A percentile compares a stretch with the other conserved stretches of the same genome.
phyloP scores from a whole-genome alignment of 2,888 invertebrate species.

The Hirtodrosophila confusa region DNA sequence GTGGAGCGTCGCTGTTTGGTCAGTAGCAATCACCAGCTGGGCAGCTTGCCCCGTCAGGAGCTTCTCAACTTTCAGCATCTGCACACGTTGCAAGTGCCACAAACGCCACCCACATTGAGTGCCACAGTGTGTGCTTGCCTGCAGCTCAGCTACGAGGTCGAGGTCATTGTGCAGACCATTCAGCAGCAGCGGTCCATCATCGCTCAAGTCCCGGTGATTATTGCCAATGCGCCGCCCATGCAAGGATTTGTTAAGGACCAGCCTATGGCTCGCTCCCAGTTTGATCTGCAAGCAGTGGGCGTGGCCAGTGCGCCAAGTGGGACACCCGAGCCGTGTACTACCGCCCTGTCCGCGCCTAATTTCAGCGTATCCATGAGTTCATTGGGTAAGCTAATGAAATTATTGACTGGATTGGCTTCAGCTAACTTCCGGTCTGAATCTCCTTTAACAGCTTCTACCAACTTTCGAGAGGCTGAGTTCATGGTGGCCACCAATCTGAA shows the following conservation, averaged over 20 bases:
- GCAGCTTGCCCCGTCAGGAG: slow-evolving; percentile 37
- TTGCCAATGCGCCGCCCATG: slow-evolving; percentile 44
- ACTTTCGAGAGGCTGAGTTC: slow-evolving; percentile 77
- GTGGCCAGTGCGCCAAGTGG: slow-evolving; percentile 42
- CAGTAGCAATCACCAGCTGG: slow-evolving; percentile 54
- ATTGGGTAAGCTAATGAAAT: slow-evolving; percentile 53
- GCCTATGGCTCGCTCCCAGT: slow-evolving; percentile 4
- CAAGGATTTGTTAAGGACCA: slow-evolving; percentile 13
- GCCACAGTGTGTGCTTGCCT: slow-evolving; percentile 65
- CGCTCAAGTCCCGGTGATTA: slow-evolving; percentile 66
- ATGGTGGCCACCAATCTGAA: slow-evolving; percentile 73
- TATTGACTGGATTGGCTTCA: not conserved
- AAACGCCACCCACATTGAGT: slow-evolving; percentile 61
- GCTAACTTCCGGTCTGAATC: not conserved
- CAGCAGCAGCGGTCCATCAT: slow-evolving; percentile 55
- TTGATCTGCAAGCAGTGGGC: slow-evolving; percentile 16
- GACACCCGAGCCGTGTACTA: slow-evolving; percentile 31
- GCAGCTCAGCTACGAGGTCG: slow-evolving; percentile 78
- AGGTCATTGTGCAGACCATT: slow-evolving; percentile 60
- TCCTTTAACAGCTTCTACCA: slow-evolving; percentile 43
- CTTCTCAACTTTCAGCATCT: slow-evolving; percentile 64
- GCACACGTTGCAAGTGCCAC: slow-evolving; percentile 67
- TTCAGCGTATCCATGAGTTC: slow-evolving; percentile 57
- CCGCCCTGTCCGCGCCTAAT: slow-evolving; percentile 19
- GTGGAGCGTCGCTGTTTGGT: slow-evolving; percentile 53